phyloP scores from a whole-genome alignment of 2,888 invertebrate genomes.

The Chrysotoxum bicinctum region DNA sequence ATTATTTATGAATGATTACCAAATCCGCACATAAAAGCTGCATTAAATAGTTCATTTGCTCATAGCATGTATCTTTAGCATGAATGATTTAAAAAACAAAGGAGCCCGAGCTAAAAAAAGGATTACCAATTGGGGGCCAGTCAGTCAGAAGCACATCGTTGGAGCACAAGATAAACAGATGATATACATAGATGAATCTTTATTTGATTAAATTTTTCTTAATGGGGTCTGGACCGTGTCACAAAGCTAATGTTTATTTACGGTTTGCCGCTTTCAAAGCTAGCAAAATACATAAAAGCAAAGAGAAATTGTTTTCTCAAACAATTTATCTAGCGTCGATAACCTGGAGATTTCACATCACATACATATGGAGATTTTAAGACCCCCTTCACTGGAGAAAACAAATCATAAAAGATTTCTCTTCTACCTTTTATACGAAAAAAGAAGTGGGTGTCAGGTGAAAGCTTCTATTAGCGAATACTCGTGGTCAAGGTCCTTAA shows the following conservation, averaged over 20 bases:
- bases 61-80: constrained; percentile 11
- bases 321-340: background rate
- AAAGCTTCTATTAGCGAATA: too few relatives aligned
- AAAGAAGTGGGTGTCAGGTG: too few relatives aligned
- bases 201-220: constrained; percentile 19
- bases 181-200: constrained; percentile 3
- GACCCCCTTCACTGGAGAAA: background rate
- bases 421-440: too few relatives aligned
- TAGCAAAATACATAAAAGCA: background rate
- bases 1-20: constrained; percentile 29
- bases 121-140: constrained; percentile 19
- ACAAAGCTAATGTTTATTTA: constrained; percentile 18
- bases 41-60: constrained; percentile 37
- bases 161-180: background rate
- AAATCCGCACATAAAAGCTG: background rate
- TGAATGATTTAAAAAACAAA: background rate
- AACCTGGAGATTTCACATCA: background rate
- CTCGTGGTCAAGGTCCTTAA: too few relatives aligned
- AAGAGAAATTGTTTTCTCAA: background rate
- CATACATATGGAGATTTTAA: background rate
- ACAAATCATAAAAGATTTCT: background rate
- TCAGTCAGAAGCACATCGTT: background rate
- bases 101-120: constrained; percentile 4
- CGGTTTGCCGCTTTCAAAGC: constrained; percentile 6
- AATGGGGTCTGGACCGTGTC: background rate